Base-by-base conservation (phyloP, 2,888 invertebrate species). In the Drosophila meridionalis region DNA sequence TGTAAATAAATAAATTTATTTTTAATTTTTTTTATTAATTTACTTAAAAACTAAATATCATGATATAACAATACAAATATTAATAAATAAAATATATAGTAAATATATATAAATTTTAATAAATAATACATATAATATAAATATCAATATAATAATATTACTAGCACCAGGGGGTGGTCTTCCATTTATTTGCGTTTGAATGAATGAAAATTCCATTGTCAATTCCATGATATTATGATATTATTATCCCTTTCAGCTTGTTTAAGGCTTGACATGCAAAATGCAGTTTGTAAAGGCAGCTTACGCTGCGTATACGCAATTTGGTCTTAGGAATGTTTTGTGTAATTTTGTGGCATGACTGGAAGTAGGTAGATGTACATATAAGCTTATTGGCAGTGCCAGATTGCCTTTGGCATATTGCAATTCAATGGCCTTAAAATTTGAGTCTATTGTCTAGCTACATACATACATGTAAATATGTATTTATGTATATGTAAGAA, bases 361-460 rank as follows among this genome's bases (percentile, higher is more conserved):
- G 32, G 32, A 56, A 71, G 72, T 76, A 56, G 42, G 28, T 64
- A 53, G 20, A 56, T 60, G 48, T 36, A n/a, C n/a, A n/a, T n/a
- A 20, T 69, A 61, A 55, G 59, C 69, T 55, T 69, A 57, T 74
- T 69, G 69, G 48, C 50, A 53, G 59, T 52, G 52, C 42, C 56
- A 73, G 87, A 89, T 89, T 52, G 69, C 65, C 66, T 82, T 81
- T 87, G 87, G 88, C 69, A 69, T 84, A 87, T 82, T 82, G 68
- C 57, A 62, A 75, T 79, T 74, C 61, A 64, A 63, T 73, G 48
- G 36, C 43, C 47, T 43, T 48, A 66, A 61, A 69, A 69, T 67
- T 53, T 59, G 45, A 68, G 50, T 50, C 42, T 43, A 59, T 50
- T 38, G 53, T 5, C 14, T 36, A 20, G 28, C 30, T 55, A 38